Evolutionary conservation across 2,888 invertebrate genomes (phyloP).

Genomic region (Lepidocyrtinus sp.): DNA sequence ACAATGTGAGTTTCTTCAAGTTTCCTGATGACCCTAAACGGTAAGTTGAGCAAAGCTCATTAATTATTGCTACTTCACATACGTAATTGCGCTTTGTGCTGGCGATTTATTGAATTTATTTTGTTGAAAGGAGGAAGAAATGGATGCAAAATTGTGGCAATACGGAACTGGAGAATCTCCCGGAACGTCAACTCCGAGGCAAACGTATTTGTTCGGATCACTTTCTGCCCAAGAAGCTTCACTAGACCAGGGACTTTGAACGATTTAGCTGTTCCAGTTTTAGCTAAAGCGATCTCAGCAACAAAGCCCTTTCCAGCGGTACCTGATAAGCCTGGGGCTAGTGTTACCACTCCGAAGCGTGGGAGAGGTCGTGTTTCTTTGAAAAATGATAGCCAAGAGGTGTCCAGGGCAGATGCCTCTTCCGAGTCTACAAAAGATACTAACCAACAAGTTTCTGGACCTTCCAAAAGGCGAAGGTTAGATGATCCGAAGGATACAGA

Average conservation of each 20-base stretch:
- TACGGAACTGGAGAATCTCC: slow-evolving; percentile 39
- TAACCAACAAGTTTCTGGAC: too few relatives aligned
- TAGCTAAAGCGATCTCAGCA: neutral
- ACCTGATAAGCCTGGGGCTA: too few relatives aligned
- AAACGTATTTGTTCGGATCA: slow-evolving; percentile 60
- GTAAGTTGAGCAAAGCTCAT: slow-evolving; percentile 30
- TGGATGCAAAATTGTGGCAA: slow-evolving; percentile 61
- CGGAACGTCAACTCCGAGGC: slow-evolving; percentile 56
- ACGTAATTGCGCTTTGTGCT: neutral
- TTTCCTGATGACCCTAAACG: slow-evolving; percentile 60
- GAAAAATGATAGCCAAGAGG: too few relatives aligned
- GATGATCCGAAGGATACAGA: too few relatives aligned
- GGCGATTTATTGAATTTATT: too few relatives aligned
- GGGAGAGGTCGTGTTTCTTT: too few relatives aligned
- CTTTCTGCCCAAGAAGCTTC: slow-evolving; percentile 48
- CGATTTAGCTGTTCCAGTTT: slow-evolving; percentile 54
- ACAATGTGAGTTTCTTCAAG: slow-evolving; percentile 58
- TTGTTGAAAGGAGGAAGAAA: slow-evolving; percentile 55
- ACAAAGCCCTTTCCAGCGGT: too few relatives aligned
- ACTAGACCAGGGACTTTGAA: slow-evolving; percentile 39
- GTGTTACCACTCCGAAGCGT: neutral
- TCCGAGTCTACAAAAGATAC: too few relatives aligned
- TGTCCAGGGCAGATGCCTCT: too few relatives aligned
- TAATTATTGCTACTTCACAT: neutral
- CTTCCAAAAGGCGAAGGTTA: too few relatives aligned